These are phyloP conservation scores for Shinisaurus crocodilurus DNA, from an alignment of 2,113 vertebrate species.

Conservation along the genomic window DNA sequence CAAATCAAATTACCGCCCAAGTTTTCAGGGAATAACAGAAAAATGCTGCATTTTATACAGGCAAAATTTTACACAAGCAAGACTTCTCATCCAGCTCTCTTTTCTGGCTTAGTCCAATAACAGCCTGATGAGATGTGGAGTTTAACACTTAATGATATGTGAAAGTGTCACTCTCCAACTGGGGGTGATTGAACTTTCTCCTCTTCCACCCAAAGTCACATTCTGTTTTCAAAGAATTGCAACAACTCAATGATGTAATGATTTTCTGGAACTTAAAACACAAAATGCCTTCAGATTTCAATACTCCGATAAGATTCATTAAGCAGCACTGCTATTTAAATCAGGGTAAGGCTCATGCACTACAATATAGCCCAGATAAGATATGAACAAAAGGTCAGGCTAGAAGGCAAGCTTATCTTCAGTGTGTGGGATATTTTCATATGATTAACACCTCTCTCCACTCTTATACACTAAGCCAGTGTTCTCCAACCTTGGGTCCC, in stretches of 20 bases:
- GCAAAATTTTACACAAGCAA: background rate
- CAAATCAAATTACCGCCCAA: background rate
- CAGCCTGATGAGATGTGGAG: background rate
- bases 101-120: constrained; percentile 7
- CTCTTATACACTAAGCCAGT: background rate
- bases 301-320: constrained; percentile 52
- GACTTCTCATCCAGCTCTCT: background rate
- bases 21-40: background rate
- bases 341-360: constrained; percentile 44
- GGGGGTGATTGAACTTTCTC: background rate
- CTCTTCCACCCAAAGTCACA: background rate
- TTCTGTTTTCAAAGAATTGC: too few species aligned
- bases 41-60: constrained; percentile 4
- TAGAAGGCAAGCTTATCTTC: constrained; percentile 31
- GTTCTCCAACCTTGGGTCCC: too few species aligned
- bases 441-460: background rate
- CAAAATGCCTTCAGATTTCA: constrained; percentile 47
- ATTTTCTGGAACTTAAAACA: constrained; percentile 59
- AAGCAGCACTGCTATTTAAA: constrained; percentile 59
- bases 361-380: constrained; percentile 57
- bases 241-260: constrained; percentile 46
- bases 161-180: constrained; percentile 37
- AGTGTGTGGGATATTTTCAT: constrained; percentile 3
- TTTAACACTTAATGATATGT: constrained; percentile 17
- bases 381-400: background rate